phyloP scores from a whole-genome alignment of 1,140 invertebrate species.

The Gonioctena quinquepunctata region DNA sequence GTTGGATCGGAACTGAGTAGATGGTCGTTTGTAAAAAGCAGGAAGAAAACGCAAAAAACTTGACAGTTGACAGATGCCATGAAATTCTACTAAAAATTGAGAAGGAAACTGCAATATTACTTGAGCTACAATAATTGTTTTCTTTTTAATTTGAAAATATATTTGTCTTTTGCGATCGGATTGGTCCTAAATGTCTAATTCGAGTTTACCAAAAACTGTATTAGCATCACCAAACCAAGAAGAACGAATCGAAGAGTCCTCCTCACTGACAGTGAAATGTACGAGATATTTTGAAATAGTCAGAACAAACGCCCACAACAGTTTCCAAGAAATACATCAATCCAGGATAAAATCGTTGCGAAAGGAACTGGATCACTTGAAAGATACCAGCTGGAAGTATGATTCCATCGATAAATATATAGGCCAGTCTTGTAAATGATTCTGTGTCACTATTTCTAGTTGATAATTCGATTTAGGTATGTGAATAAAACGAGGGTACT shows the following conservation, averaged over 20 bases:
- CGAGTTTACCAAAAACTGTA: slow-evolving; percentile 44
- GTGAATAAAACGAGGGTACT: too few relatives aligned
- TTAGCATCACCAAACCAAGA: slow-evolving; percentile 38
- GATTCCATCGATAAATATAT: slow-evolving; percentile 57
- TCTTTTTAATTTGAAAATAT: too few relatives aligned
- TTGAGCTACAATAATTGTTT: too few relatives aligned
- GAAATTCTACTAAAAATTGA: too few relatives aligned
- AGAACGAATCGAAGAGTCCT: slow-evolving; percentile 29
- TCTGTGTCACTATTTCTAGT: background rate
- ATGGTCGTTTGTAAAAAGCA: too few relatives aligned
- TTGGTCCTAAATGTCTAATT: slow-evolving; percentile 40
- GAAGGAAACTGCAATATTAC: too few relatives aligned
- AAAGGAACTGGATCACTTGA: slow-evolving; percentile 56
- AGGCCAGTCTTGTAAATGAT: slow-evolving; percentile 45
- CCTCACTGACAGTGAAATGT: slow-evolving; percentile 18
- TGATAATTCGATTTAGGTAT: too few relatives aligned
- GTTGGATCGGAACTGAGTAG: too few relatives aligned
- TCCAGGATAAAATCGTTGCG: slow-evolving; percentile 54
- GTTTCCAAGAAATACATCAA: slow-evolving; percentile 53
- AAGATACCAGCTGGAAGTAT: slow-evolving; percentile 58
- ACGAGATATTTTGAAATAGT: slow-evolving; percentile 42
- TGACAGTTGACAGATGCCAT: too few relatives aligned
- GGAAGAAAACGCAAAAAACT: too few relatives aligned
- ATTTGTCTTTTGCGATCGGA: too few relatives aligned
- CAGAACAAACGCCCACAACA: slow-evolving; percentile 36